Conservation (phyloP, 2,797 vertebrate species). For the Microctenopoma lineatum region DNA sequence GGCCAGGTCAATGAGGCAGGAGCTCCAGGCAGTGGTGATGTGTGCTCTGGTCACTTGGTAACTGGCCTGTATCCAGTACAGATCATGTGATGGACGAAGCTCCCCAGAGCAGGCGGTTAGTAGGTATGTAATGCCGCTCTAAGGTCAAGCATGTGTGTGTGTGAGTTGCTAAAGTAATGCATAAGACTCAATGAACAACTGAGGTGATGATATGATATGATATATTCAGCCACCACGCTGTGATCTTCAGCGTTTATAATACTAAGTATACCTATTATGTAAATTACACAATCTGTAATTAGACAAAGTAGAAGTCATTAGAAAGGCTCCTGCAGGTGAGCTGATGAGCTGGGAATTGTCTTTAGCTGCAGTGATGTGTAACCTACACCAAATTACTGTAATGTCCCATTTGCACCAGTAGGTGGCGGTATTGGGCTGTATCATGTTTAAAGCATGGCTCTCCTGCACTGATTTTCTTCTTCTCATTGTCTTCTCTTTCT, state of each 20-base stretch:
- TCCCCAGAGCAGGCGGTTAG: constrained; percentile 38
- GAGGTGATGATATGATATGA: constrained; percentile 47
- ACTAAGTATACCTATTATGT: constrained; percentile 74
- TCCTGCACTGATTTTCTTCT: constrained; percentile 22
- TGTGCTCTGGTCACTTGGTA: constrained; percentile 50
- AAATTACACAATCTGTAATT: constrained; percentile 76
- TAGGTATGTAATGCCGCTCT: constrained; percentile 28
- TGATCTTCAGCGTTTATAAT: constrained; percentile 64
- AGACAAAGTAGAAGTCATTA: constrained; percentile 73
- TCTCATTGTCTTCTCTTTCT: constrained; percentile 25
- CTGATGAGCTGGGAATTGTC: constrained; percentile 71
- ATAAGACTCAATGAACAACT: constrained; percentile 20
- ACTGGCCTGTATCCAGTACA: constrained; percentile 8
- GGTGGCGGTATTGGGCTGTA: constrained; percentile 74
- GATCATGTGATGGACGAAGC: constrained; percentile 39
- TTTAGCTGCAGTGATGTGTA: constrained; percentile 52
- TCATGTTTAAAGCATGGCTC: background rate
- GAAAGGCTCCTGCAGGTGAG: constrained; percentile 76
- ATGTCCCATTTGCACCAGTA: constrained; percentile 48
- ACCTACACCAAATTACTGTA: constrained; percentile 41
- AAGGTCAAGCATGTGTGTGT: constrained; percentile 22
- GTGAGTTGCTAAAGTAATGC: constrained; percentile 16
- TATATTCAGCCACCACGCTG: constrained; percentile 49
- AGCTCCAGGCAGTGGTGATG: constrained; percentile 61
- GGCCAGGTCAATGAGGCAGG: constrained; percentile 62